phyloP scores from a whole-genome alignment of 2,797 vertebrate genomes.

The Anabacerthia variegaticeps region DNA sequence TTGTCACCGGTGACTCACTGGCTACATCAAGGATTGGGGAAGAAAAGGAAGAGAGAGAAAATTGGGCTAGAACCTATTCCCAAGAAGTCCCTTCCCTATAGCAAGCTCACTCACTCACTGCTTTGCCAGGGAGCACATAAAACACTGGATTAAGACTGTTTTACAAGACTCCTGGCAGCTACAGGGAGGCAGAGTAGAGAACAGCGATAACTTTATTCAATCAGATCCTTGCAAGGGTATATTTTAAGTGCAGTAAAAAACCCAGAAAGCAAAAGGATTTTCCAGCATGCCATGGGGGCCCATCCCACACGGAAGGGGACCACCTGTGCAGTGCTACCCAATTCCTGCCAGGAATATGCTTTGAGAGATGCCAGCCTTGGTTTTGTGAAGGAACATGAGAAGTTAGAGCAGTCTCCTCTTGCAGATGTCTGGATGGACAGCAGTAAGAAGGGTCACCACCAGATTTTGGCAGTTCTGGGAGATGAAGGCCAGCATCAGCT shows the following conservation, averaged over 20 bases:
- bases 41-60: neutral
- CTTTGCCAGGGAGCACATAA: neutral
- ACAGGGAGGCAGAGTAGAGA: neutral
- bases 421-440: neutral
- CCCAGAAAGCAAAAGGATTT: neutral
- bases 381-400: fast-evolving
- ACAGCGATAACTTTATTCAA: neutral
- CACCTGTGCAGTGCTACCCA: fast-evolving
- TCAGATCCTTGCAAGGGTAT: neutral
- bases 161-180: neutral
- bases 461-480: neutral
- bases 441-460: fast-evolving
- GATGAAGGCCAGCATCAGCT: neutral
- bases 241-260: neutral
- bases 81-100: neutral
- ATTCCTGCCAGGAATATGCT: neutral
- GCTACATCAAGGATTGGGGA: neutral
- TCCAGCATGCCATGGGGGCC: fast-evolving
- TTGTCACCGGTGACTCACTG: slow-evolving; percentile 41
- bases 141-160: neutral
- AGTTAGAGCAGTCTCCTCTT: neutral
- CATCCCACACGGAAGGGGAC: neutral
- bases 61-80: neutral
- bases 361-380: neutral
- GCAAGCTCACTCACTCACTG: neutral